Percentiles rank a stretch among this genome's conserved stretches.
Evolutionary conservation across 2,113 vertebrate genomes (phyloP).

Genomic region (Hypocryptadius cinnamomeus): DNA sequence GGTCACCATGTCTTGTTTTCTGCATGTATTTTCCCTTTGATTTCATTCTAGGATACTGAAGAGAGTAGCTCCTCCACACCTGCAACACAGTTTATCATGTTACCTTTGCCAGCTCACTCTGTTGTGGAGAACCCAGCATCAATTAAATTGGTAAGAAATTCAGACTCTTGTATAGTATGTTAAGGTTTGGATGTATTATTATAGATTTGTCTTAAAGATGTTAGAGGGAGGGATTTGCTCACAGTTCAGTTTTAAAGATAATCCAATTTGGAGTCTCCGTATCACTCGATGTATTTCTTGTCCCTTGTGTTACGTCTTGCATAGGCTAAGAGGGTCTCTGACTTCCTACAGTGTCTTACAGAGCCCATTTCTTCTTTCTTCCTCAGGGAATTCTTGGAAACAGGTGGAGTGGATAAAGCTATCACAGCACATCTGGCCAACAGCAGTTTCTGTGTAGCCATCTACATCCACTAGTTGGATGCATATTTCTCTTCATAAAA

Average conservation of each 20-base stretch:
- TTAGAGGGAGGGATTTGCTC: neutral
- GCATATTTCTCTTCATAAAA: neutral
- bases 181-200: neutral
- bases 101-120: conserved; percentile 81
- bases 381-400: neutral
- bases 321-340: neutral
- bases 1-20: neutral
- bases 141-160: conserved; percentile 86
- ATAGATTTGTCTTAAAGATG: neutral
- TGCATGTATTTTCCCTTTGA: neutral
- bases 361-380: neutral
- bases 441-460: neutral
- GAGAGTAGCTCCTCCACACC: conserved; percentile 73
- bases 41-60: conserved; percentile 73
- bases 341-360: neutral
- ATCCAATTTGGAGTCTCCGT: neutral
- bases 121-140: conserved; percentile 77
- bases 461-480: neutral
- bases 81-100: conserved; percentile 82
- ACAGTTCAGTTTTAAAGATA: neutral
- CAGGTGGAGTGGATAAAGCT: neutral
- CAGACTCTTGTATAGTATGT: neutral
- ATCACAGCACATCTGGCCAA: neutral
- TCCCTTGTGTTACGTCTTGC: neutral
- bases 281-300: neutral